These are phyloP conservation scores for Philonicus albiceps DNA, from an alignment of 2,888 invertebrate species.

Conservation along the genomic window DNA sequence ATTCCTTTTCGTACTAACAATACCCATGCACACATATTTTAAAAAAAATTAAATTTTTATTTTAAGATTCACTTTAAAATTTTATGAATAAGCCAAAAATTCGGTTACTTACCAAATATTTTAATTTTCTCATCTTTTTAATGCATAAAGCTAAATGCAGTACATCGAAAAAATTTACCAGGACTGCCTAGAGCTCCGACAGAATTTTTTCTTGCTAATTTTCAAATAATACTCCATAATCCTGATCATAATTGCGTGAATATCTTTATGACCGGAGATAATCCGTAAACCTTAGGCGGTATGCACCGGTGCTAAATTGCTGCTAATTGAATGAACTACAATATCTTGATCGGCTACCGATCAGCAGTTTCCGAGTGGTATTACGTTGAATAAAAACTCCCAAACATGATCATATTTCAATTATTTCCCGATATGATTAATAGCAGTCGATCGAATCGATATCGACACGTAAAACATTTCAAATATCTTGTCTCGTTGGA, in stretches of 20 bases:
- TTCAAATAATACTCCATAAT: not conserved
- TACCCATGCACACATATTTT: too few relatives aligned
- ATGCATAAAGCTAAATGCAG: too few relatives aligned
- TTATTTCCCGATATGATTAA: constrained; percentile 42
- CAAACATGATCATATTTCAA: constrained; percentile 43
- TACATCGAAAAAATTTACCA: not conserved
- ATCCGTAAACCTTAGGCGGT: not conserved
- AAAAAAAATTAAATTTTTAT: too few relatives aligned
- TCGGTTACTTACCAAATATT: not conserved
- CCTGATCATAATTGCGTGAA: not conserved
- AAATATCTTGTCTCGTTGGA: constrained; percentile 36
- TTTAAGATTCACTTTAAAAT: too few relatives aligned
- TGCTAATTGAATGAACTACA: constrained; percentile 28
- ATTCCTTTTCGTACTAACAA: too few relatives aligned
- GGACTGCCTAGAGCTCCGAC: not conserved
- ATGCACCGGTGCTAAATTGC: not conserved
- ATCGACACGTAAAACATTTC: constrained; percentile 43
- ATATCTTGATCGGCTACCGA: constrained; percentile 38
- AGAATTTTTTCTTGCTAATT: not conserved
- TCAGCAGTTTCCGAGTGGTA: not conserved
- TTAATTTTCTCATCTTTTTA: too few relatives aligned
- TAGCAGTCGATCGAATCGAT: constrained; percentile 37
- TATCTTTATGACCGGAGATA: not conserved
- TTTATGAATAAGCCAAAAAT: too few relatives aligned
- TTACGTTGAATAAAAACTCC: constrained; percentile 8